Evolutionary conservation across 2,888 invertebrate species (phyloP).

Genomic region (Scelioninae gen. 1): DNA sequence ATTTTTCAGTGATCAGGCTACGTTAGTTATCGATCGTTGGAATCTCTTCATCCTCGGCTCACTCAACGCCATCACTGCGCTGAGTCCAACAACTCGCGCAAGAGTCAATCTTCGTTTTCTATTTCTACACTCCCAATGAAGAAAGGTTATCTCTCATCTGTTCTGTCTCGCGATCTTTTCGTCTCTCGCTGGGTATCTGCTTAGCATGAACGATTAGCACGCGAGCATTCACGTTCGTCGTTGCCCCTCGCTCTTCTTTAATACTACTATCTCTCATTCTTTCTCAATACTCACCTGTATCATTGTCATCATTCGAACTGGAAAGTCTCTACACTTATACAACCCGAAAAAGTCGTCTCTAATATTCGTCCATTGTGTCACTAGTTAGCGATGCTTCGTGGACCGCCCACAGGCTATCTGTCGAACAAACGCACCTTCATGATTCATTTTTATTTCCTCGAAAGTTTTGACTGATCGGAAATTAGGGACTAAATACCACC

Average conservation of each 20-base stretch:
- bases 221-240: slow-evolving; percentile 59
- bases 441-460: slow-evolving; percentile 78
- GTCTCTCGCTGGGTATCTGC: slow-evolving; percentile 68
- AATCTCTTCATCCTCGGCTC: slow-evolving; percentile 76
- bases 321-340: no score
- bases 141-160: slow-evolving; percentile 79
- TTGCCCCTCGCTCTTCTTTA: no score
- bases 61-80: slow-evolving; percentile 72
- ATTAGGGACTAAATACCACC: slow-evolving; percentile 82
- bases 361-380: slow-evolving; percentile 80
- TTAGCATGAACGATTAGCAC: slow-evolving; percentile 72
- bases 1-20: slow-evolving; percentile 83
- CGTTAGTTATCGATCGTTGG: slow-evolving; percentile 81
- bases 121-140: slow-evolving; percentile 77
- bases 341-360: slow-evolving; percentile 67
- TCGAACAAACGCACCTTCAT: slow-evolving; percentile 73
- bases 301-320: no score
- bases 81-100: slow-evolving; percentile 75
- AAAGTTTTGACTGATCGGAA: slow-evolving; percentile 83
- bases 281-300: slow-evolving; percentile 49
- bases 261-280: no score
- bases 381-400: slow-evolving; percentile 79
- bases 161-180: slow-evolving; percentile 72
- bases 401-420: slow-evolving; percentile 77
- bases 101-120: slow-evolving; percentile 78